A percentile compares a stretch with the other conserved stretches of the same genome.
phyloP scores from a whole-genome alignment of 2,888 invertebrate genomes.

The Hedychridium roseum region DNA sequence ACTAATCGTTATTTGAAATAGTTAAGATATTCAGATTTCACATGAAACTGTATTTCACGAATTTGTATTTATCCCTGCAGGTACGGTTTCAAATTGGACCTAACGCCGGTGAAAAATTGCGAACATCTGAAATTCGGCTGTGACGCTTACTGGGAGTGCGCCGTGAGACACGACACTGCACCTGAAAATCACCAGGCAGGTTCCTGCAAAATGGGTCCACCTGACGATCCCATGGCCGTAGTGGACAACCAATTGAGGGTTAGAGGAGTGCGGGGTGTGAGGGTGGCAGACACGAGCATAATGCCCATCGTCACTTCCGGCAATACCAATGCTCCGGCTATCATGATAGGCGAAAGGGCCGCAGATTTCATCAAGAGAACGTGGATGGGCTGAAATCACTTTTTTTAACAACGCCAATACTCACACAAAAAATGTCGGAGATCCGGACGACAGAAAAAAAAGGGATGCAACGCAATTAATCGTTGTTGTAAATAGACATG shows the following conservation, averaged over 20 bases:
- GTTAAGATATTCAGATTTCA: too few relatives aligned
- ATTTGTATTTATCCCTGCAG: constrained; percentile 59
- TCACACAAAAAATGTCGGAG: too few relatives aligned
- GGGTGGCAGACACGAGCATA: constrained; percentile 69
- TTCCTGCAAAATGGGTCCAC: constrained; percentile 72
- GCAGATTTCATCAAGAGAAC: constrained; percentile 65
- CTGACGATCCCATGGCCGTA: constrained; percentile 67
- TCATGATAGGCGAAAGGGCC: constrained; percentile 69
- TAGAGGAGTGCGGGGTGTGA: constrained; percentile 64
- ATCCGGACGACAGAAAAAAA: too few relatives aligned
- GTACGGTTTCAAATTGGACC: constrained; percentile 80
- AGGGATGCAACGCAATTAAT: too few relatives aligned
- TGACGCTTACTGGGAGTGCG: constrained; percentile 72
- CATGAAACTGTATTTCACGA: too few relatives aligned
- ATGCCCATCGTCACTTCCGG: constrained; percentile 68
- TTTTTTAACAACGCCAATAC: too few relatives aligned
- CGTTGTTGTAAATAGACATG: too few relatives aligned
- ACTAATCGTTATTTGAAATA: too few relatives aligned
- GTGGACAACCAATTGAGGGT: constrained; percentile 67
- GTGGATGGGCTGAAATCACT: constrained; percentile 50
- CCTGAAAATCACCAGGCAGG: constrained; percentile 75
- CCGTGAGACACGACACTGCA: constrained; percentile 68
- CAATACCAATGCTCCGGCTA: constrained; percentile 68
- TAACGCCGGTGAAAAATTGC: constrained; percentile 78
- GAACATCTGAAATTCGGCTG: constrained; percentile 77